Percentiles rank a stretch among this genome's conserved stretches.
Conservation (phyloP, 2,797 vertebrate species). For the Mormyrus hasselquistii region DNA sequence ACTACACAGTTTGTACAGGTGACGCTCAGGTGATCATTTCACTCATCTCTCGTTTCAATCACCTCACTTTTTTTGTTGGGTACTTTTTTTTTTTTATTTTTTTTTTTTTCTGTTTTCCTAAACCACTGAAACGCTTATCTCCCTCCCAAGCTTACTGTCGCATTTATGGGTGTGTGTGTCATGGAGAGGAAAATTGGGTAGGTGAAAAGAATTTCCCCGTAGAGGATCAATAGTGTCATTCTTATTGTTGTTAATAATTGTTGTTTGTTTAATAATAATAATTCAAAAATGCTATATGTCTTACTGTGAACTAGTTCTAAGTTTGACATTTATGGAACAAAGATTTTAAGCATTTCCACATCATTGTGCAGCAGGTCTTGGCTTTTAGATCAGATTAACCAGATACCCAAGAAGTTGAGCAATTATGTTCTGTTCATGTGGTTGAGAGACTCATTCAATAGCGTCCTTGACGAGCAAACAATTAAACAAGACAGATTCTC, state of each 20-base stretch:
- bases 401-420: background rate
- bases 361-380: background rate
- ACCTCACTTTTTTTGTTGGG: background rate
- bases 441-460: background rate
- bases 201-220: background rate
- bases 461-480: background rate
- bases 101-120: background rate
- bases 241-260: background rate
- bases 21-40: background rate
- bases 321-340: background rate
- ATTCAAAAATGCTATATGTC: background rate
- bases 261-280: background rate
- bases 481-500: background rate
- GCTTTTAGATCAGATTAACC: background rate
- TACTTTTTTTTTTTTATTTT: background rate
- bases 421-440: background rate
- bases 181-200: background rate
- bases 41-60: background rate
- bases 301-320: background rate
- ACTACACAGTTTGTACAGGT: background rate
- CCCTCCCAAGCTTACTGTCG: no score
- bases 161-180: background rate
- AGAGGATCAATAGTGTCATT: background rate
- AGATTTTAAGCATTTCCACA: background rate
- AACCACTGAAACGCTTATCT: background rate